Base-by-base conservation (phyloP, 2,113 vertebrate genomes). In the Macaca mulatta region DNA sequence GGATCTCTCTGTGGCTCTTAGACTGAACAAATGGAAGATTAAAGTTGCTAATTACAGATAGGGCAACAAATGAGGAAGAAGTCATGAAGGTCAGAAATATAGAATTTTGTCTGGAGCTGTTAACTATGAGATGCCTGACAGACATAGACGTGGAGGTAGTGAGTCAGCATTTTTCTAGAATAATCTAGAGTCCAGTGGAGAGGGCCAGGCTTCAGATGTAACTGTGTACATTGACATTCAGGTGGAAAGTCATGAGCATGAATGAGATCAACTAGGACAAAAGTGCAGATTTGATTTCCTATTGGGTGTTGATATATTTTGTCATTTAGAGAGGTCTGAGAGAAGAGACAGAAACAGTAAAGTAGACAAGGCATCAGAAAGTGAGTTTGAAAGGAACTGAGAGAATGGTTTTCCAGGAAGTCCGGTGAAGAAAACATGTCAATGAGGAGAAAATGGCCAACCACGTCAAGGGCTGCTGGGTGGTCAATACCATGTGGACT, bases 251-350 rank as follows among this genome's bases (percentile, higher is more conserved):
- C 22, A 12, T 4, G 20, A 59, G 20, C 30, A 0, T 22, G 30
- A 23, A 23, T 45, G 70, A 12, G 40, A 27, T 61, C 64, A 16
- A 5, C 23, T n/a, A 80, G 38, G 27, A 61, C 30, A 50, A 59
- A 38, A n/a, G 25, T 8, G 35, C 6, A 35, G 3, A 40, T 48
- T 30, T 4, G 0, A 74, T 2, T 4, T 35, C 52, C 32, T n/a
- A n/a, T 4, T 32, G 25, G 27, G 9, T 55, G 7, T 23, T 16
- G 45, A 27, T 4, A 16, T 6, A 14, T 17, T 72, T 69, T 55
- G n/a, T 74, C 38, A 70, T 61, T 16, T 23, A 17, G 43, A 23
- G 27, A 81, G 11, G 10, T 69, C 23, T 64, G 55, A 64, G 11
- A 45, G 32, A 89, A 45, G 32, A 88, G 38, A 80, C 50, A 11